phyloP scores from a whole-genome alignment of 1,140 invertebrate species.

The Mamestra configurata region DNA sequence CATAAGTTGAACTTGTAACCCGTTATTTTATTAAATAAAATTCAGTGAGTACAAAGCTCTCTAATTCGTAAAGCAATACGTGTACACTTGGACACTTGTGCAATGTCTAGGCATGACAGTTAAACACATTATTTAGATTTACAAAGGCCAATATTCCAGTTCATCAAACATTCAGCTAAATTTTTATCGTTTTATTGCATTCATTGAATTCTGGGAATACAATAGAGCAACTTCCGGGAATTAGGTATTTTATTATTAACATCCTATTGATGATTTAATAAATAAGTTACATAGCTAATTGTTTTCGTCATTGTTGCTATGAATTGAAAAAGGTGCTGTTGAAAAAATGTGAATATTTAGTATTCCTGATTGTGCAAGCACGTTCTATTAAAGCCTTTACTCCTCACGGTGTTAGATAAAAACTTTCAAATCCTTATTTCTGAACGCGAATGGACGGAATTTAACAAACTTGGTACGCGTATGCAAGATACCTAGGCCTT shows the following conservation, averaged over 20 bases:
- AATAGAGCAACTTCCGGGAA: constrained; percentile 2
- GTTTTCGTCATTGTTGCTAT: neutral
- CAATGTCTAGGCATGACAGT: neutral
- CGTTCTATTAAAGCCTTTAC: no score
- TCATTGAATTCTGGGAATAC: neutral
- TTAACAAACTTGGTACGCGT: no score
- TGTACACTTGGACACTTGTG: neutral
- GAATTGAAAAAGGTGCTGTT: no score
- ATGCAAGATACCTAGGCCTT: no score
- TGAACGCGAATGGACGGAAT: no score
- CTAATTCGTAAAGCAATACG: constrained; percentile 1
- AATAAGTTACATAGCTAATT: neutral
- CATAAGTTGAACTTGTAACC: no score
- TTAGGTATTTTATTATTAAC: constrained; percentile 7
- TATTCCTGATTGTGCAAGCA: no score
- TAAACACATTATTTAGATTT: neutral
- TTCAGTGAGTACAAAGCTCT: neutral
- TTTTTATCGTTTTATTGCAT: constrained; percentile 23
- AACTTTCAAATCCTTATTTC: no score
- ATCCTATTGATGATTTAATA: neutral
- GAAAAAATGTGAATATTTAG: no score
- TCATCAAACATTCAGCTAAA: neutral
- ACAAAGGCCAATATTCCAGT: neutral
- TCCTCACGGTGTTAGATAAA: no score
- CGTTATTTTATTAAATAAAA: no score